Percentiles rank a stretch among this genome's conserved stretches.
These are phyloP conservation scores for Clamator glandarius DNA, from an alignment of 2,797 vertebrate species.

Conservation along the genomic window DNA sequence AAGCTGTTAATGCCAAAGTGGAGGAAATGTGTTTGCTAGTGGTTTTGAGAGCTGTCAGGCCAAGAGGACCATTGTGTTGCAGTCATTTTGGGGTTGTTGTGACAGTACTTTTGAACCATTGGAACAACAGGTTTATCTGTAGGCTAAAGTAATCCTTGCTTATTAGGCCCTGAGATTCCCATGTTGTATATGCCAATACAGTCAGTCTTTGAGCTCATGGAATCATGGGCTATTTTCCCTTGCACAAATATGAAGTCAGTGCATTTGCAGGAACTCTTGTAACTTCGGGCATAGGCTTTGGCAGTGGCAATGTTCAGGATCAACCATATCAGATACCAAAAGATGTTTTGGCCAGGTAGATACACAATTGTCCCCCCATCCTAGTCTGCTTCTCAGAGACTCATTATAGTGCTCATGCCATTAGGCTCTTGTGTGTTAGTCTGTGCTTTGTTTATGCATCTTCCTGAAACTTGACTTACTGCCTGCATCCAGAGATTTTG, in stretches of 20 bases:
- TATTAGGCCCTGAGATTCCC: background rate
- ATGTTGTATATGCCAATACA: background rate
- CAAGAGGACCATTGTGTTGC: background rate
- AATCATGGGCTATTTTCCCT: background rate
- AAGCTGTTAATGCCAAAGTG: background rate
- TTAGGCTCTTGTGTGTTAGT: background rate
- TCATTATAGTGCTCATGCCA: background rate
- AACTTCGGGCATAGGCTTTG: background rate
- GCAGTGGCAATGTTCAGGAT: background rate
- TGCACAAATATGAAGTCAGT: background rate
- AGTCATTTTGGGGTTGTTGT: background rate
- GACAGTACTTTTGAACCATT: background rate
- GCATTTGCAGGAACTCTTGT: background rate
- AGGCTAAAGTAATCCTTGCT: background rate
- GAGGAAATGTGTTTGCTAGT: background rate
- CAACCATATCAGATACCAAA: background rate
- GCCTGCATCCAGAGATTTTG: background rate
- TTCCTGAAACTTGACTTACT: background rate
- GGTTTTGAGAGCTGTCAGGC: background rate
- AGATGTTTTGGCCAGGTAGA: background rate
- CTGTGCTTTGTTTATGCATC: background rate
- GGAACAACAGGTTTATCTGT: background rate
- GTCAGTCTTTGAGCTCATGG: background rate
- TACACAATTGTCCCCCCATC: fast-evolving
- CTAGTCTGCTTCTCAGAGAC: background rate